Base-by-base conservation (phyloP, 2,888 invertebrate genomes). In the Calliopum simillimum region DNA sequence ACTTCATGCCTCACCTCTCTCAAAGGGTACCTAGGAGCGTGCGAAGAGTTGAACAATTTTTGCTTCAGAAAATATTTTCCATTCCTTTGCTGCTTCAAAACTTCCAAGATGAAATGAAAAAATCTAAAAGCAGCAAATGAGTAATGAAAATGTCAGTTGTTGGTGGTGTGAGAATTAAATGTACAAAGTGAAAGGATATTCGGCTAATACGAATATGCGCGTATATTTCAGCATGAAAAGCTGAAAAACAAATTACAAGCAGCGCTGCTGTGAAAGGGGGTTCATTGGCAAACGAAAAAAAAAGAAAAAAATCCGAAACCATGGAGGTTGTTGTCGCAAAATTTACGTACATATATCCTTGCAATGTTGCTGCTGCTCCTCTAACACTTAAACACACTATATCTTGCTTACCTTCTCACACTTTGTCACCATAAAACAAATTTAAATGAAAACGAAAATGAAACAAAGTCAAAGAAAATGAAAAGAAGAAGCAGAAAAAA, bases 371-470 rank as follows among this genome's bases (percentile, higher is more conserved):
- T 16, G 33, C 44, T 23, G 11, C 4, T 14, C 12, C 43, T 43
- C 43, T 19, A 11, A 25, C 23, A 16, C 58, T 6, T 5, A 14
- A 51, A 4, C 53, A 16, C 14, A 23, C 25, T 13, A n/a, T 62
- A 16, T 6, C 19, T 11, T 19, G 43, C 62, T 13, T 21, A 12
- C n/a, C 21, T 53, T n/a, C n/a, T 47, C 16, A 23, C 25, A 33
- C 19, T 49, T 33, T 47, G 41, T 33, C 51, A 63, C n/a, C 14
- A 47, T n/a, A 12, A 41, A 44, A 23, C n/a, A 55, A 56, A 46
- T 66, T 21, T 47, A 59, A 59, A 49, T 33, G 67, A 67, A 67
- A 58, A 47, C 41, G 47, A 33, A 44, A 25, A 16, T 46, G 21
- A 33, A 43, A 14, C 21, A 51, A 61, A n/a, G n/a, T 64, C 53